Percentiles rank a stretch among this genome's conserved stretches.
These are phyloP conservation scores for Sylvilagus bachmani DNA, from an alignment of 2,113 vertebrate species.

Conservation along the genomic window DNA sequence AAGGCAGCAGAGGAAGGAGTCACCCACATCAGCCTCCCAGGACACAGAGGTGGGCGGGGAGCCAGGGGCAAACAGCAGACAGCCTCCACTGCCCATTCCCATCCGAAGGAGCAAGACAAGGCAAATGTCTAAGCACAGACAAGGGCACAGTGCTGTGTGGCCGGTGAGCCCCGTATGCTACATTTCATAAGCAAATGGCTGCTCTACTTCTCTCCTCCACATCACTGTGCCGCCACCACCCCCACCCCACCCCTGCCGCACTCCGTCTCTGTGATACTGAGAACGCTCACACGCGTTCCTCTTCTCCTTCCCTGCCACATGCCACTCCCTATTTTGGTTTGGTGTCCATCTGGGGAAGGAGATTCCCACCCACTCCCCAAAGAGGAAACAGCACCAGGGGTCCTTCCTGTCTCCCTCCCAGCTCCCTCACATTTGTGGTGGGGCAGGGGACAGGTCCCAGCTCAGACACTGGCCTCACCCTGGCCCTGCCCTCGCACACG, in stretches of 20 bases:
- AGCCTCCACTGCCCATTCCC: background rate
- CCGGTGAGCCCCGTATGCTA: background rate
- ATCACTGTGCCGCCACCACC: background rate
- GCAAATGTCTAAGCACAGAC: background rate
- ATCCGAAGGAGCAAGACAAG: background rate
- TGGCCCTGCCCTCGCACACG: background rate
- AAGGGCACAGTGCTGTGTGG: background rate
- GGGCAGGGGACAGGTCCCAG: background rate
- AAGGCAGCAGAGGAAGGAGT: background rate
- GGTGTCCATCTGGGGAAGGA: background rate
- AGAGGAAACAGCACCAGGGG: background rate
- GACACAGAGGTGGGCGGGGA: background rate
- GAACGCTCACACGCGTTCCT: background rate
- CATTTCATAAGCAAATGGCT: background rate
- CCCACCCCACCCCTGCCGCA: background rate
- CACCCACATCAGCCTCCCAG: background rate
- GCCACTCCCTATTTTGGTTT: background rate
- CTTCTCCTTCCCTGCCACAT: no score
- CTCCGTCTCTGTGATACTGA: background rate
- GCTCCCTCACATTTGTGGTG: background rate
- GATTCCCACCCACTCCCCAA: background rate
- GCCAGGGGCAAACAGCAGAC: background rate
- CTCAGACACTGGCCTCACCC: background rate
- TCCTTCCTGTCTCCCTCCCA: background rate
- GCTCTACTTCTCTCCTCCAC: background rate